Conservation (phyloP, 35 echinoderm and acorn worm genomes). For the Heliocidaris tuberculata region DNA sequence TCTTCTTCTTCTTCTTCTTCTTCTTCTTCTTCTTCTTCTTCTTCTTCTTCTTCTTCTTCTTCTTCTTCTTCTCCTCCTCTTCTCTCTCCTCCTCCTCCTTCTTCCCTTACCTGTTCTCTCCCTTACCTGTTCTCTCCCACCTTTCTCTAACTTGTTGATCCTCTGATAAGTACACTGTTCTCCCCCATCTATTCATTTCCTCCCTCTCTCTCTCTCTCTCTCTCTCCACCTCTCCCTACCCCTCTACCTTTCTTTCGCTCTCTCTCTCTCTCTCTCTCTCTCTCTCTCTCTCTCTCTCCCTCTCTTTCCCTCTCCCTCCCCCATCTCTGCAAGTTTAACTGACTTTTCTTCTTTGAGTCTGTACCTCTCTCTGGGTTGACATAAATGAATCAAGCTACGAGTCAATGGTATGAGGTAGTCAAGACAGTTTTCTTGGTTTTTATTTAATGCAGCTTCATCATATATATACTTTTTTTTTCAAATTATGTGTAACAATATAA, state of each 20-base stretch:
- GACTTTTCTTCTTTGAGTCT: neutral
- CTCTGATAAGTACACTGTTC: too few relatives aligned
- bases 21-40: neutral
- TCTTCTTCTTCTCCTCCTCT: neutral
- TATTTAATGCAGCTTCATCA: conserved; percentile 49
- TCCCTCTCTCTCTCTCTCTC: neutral
- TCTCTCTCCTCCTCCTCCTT: neutral
- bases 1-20: neutral
- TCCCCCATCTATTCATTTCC: neutral
- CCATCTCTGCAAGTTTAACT: neutral
- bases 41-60: neutral
- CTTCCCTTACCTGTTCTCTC: neutral
- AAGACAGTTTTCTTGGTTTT: conserved; percentile 50
- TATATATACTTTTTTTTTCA: conserved; percentile 49
- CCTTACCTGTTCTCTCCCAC: neutral
- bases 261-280: neutral
- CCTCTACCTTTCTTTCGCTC: neutral
- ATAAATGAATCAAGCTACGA: neutral
- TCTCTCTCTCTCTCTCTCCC: neutral
- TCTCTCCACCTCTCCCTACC: neutral
- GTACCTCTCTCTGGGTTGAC: neutral
- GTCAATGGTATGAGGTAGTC: conserved; percentile 30
- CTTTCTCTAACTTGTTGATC: neutral
- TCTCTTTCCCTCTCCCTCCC: neutral
- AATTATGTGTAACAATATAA: conserved; percentile 41